Evolutionary conservation across 2,888 invertebrate genomes (phyloP).

Genomic region (Drosophila falleni): DNA sequence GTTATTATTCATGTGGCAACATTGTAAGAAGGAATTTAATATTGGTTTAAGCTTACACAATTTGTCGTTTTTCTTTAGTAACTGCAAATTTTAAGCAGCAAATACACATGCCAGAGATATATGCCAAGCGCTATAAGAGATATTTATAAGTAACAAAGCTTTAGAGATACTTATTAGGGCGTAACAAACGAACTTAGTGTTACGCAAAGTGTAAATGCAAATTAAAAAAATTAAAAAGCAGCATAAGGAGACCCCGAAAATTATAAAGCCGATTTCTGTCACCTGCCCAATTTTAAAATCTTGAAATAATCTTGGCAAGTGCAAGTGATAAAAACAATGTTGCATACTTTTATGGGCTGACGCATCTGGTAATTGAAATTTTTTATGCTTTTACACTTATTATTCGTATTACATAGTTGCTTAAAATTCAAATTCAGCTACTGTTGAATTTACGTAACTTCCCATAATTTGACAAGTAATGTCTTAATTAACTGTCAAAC

Average conservation of each 20-base stretch:
- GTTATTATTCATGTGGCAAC: slow-evolving; percentile 33
- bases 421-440: slow-evolving; percentile 34
- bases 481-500: slow-evolving; percentile 26
- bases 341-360: slow-evolving; percentile 45
- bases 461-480: slow-evolving; percentile 54
- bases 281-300: slow-evolving; percentile 22
- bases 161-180: slow-evolving; percentile 26
- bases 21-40: slow-evolving; percentile 27
- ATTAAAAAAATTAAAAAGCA: slow-evolving; percentile 39
- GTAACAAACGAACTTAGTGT: neutral
- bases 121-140: slow-evolving; percentile 18
- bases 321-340: slow-evolving; percentile 37
- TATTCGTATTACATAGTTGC: slow-evolving; percentile 31
- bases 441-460: slow-evolving; percentile 29
- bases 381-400: slow-evolving; percentile 45
- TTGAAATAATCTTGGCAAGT: slow-evolving; percentile 10
- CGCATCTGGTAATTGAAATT: slow-evolving; percentile 59
- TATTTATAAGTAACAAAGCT: slow-evolving; percentile 31
- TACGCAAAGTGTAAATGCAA: slow-evolving; percentile 27
- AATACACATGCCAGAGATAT: slow-evolving; percentile 54
- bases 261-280: slow-evolving; percentile 48
- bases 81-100: slow-evolving; percentile 13
- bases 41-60: neutral
- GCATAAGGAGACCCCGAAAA: slow-evolving; percentile 38
- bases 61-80: neutral